Conservation (phyloP, 1,140 invertebrate species). For the Uloborus diversus region DNA sequence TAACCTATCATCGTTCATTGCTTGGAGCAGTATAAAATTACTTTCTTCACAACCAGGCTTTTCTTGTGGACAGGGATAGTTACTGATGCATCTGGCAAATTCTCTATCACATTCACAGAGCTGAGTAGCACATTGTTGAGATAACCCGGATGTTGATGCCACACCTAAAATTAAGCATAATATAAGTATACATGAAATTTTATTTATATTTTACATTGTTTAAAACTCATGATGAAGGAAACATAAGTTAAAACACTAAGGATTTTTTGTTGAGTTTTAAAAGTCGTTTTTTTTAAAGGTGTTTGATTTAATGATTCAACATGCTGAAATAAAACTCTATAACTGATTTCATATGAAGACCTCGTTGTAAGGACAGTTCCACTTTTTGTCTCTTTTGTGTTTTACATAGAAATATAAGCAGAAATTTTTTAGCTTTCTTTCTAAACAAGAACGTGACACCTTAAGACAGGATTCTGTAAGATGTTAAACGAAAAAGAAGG, state of each 20-base stretch:
- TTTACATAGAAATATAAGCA: too few relatives aligned
- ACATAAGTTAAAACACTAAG: neutral
- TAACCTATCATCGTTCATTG: slow-evolving; percentile 30
- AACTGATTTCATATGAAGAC: too few relatives aligned
- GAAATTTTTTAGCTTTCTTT: too few relatives aligned
- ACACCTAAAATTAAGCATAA: slow-evolving; percentile 35
- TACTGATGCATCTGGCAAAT: slow-evolving; percentile 79
- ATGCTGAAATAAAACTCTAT: too few relatives aligned
- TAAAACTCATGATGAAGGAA: slow-evolving; percentile 4
- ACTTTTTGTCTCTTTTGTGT: too few relatives aligned
- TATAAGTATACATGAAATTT: neutral
- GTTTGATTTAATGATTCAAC: too few relatives aligned
- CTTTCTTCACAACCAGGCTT: slow-evolving; percentile 65
- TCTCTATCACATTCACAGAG: slow-evolving; percentile 86
- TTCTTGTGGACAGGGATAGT: slow-evolving; percentile 78
- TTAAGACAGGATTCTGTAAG: too few relatives aligned
- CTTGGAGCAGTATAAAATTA: slow-evolving; percentile 39
- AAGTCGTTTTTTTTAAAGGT: too few relatives aligned
- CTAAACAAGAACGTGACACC: too few relatives aligned
- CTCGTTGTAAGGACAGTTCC: too few relatives aligned
- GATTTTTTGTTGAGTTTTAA: slow-evolving; percentile 8
- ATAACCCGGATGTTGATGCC: slow-evolving; percentile 26
- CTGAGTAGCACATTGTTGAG: slow-evolving; percentile 75
- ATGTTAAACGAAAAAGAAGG: too few relatives aligned
- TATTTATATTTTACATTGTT: neutral